A percentile compares a stretch with the other conserved stretches of the same genome.
phyloP scores from a whole-genome alignment of 2,888 invertebrate species.

The Leptopterna dolabrata region DNA sequence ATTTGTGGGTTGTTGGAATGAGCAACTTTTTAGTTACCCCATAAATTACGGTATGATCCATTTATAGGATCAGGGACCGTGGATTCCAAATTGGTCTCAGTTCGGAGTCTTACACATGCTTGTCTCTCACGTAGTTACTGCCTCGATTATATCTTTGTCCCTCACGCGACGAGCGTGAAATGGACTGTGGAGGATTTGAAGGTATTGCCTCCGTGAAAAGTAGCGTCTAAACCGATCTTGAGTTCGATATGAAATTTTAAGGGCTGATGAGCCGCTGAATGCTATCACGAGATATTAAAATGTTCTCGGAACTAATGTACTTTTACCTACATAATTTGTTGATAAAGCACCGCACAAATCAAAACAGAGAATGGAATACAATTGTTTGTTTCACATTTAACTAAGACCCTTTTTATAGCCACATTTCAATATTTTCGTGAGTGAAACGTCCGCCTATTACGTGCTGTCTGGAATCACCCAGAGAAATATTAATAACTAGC shows the following conservation, averaged over 20 bases:
- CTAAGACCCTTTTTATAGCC: too few relatives aligned
- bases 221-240: background rate
- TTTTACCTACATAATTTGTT: too few relatives aligned
- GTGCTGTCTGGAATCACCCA: too few relatives aligned
- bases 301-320: too few relatives aligned
- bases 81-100: background rate
- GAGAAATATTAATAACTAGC: too few relatives aligned
- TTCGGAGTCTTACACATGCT: background rate
- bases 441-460: too few relatives aligned
- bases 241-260: background rate
- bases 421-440: too few relatives aligned
- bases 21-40: background rate
- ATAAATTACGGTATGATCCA: background rate
- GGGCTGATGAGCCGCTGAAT: too few relatives aligned
- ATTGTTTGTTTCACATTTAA: too few relatives aligned
- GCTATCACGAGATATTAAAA: too few relatives aligned
- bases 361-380: too few relatives aligned
- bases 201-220: background rate
- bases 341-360: too few relatives aligned
- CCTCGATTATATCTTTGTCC: background rate
- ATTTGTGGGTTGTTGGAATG: background rate
- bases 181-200: background rate
- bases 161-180: background rate
- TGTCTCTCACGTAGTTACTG: background rate
- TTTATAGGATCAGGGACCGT: background rate